These are phyloP conservation scores for Molorchus minor DNA, from an alignment of 2,888 invertebrate genomes.

Conservation along the genomic window DNA sequence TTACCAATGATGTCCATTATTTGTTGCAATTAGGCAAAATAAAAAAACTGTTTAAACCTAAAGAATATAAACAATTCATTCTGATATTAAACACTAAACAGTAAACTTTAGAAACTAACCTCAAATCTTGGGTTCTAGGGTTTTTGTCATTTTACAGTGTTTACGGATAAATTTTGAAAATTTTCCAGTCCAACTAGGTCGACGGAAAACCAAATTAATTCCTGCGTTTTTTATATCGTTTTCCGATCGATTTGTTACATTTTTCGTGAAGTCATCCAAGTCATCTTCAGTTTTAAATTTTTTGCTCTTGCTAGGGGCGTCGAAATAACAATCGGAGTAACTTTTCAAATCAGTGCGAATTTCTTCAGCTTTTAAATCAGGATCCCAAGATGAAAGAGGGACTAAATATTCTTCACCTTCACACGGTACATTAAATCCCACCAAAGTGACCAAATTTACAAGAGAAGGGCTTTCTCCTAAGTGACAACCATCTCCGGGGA, in stretches of 20 bases:
- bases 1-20: too few relatives aligned
- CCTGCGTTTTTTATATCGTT: conserved; percentile 11
- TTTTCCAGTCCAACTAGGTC: conserved; percentile 51
- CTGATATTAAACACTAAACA: too few relatives aligned
- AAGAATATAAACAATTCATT: too few relatives aligned
- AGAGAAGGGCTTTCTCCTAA: conserved; percentile 68
- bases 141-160: conserved; percentile 47
- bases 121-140: conserved; percentile 31
- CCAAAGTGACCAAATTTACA: conserved; percentile 68
- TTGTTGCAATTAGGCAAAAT: too few relatives aligned
- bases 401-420: conserved; percentile 64
- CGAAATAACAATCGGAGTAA: conserved; percentile 36
- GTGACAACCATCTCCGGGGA: conserved; percentile 68
- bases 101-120: too few relatives aligned
- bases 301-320: conserved; percentile 14
- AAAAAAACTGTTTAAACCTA: too few relatives aligned
- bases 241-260: conserved; percentile 18
- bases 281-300: conserved; percentile 23
- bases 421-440: conserved; percentile 55
- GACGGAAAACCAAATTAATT: conserved; percentile 20
- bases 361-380: conserved; percentile 50
- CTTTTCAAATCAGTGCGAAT: conserved; percentile 43
- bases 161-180: conserved; percentile 54
- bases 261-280: not conserved
- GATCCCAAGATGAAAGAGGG: conserved; percentile 69